Evolutionary conservation across 64 coral and sea anemone genomes (phyloP).

Genomic region (Pocillopora damicornis): DNA sequence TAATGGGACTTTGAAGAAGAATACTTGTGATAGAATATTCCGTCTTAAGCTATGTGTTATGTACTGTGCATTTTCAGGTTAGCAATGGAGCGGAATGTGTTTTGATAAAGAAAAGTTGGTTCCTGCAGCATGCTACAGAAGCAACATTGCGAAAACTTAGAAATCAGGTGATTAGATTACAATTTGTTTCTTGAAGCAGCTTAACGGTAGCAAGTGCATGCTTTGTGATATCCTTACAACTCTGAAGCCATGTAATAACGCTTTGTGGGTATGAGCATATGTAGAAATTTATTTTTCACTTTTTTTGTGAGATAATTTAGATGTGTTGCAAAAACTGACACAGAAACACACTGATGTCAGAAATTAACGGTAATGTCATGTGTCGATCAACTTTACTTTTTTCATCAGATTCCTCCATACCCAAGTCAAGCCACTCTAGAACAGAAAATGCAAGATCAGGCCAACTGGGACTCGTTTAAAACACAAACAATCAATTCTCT

Average conservation of each 20-base stretch:
- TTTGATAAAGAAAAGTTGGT: constrained; percentile 88
- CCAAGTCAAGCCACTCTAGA: constrained; percentile 74
- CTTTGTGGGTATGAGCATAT: too few relatives aligned
- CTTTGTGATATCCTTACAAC: too few relatives aligned
- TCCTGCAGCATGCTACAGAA: constrained; percentile 72
- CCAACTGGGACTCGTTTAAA: constrained; percentile 90
- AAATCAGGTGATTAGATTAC: constrained; percentile 34
- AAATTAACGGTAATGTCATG: background rate
- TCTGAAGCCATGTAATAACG: too few relatives aligned
- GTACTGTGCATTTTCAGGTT: constrained; percentile 33
- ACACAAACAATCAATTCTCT: constrained; percentile 80
- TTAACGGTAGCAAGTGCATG: too few relatives aligned
- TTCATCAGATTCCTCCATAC: constrained; percentile 71
- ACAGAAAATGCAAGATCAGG: constrained; percentile 80
- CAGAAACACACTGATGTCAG: too few relatives aligned
- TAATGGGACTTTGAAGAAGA: too few relatives aligned
- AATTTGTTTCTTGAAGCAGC: background rate
- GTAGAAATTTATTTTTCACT: too few relatives aligned
- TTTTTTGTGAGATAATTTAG: too few relatives aligned
- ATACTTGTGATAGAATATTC: too few relatives aligned
- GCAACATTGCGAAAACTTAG: constrained; percentile 62
- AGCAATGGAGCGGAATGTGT: constrained; percentile 93
- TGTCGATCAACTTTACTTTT: background rate
- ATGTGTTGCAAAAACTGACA: too few relatives aligned
- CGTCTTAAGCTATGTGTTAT: too few relatives aligned